These are phyloP conservation scores for Lepidocolaptes lacrymiger DNA, from an alignment of 2,797 vertebrate species.

Conservation along the genomic window DNA sequence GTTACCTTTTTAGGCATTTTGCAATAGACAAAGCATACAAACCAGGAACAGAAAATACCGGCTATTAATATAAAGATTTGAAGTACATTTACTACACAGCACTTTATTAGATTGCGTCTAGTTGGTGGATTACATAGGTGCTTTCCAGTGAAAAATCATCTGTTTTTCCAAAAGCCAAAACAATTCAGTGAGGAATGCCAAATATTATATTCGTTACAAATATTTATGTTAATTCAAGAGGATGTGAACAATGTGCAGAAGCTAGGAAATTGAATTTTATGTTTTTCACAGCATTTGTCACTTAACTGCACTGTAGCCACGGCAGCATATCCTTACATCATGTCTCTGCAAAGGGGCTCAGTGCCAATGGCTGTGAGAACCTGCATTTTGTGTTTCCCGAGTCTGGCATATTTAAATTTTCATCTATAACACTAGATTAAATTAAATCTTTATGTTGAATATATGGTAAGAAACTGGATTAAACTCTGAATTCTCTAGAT, in stretches of 20 bases:
- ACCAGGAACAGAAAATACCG: background rate
- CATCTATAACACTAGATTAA: slow-evolving; percentile 47
- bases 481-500: slow-evolving; percentile 49
- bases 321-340: background rate
- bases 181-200: slow-evolving; percentile 31
- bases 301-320: background rate
- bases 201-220: slow-evolving; percentile 26
- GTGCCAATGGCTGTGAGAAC: background rate
- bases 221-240: slow-evolving; percentile 49
- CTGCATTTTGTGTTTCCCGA: slow-evolving; percentile 35
- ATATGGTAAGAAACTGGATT: slow-evolving; percentile 35
- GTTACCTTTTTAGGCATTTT: background rate
- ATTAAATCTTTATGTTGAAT: slow-evolving; percentile 59
- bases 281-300: slow-evolving; percentile 43
- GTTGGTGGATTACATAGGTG: background rate
- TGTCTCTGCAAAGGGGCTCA: background rate
- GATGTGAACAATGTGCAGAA: slow-evolving; percentile 14
- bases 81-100: background rate
- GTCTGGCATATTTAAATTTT: slow-evolving; percentile 55
- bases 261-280: slow-evolving; percentile 4
- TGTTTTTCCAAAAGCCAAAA: slow-evolving; percentile 36
- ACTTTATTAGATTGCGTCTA: slow-evolving; percentile 18
- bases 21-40: background rate
- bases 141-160: slow-evolving; percentile 30
- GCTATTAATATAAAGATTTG: background rate